phyloP scores from a whole-genome alignment of 2,113 vertebrate genomes.

The Hydrolagus affinis region DNA sequence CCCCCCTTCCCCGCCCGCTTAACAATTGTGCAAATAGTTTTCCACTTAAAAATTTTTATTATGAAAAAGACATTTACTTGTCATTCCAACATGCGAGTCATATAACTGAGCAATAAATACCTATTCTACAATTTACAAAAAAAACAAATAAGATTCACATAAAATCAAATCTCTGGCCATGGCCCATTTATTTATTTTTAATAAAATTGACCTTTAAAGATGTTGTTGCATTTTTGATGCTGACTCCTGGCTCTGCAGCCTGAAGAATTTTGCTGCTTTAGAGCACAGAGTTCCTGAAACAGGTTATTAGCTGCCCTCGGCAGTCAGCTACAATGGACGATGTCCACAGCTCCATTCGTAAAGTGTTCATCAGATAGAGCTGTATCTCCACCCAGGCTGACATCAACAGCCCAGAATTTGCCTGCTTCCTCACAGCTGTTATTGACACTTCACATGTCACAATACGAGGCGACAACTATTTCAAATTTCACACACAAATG shows the following conservation, averaged over 20 bases:
- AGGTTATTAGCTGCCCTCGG: slow-evolving; percentile 6
- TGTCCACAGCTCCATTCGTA: not conserved
- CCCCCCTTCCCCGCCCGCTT: not conserved
- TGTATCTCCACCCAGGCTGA: slow-evolving; percentile 35
- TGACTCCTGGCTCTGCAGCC: slow-evolving; percentile 35
- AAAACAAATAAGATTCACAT: slow-evolving; percentile 10
- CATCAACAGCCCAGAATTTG: slow-evolving; percentile 36
- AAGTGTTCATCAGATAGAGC: slow-evolving; percentile 3
- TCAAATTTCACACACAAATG: slow-evolving; percentile 56
- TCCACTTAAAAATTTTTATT: not conserved
- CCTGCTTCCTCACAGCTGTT: slow-evolving; percentile 53
- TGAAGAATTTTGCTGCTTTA: slow-evolving; percentile 15
- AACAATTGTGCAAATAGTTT: slow-evolving; percentile 22
- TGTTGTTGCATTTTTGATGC: slow-evolving; percentile 12
- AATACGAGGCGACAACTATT: slow-evolving; percentile 55
- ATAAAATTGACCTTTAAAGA: slow-evolving; percentile 26
- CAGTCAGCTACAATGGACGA: not conserved
- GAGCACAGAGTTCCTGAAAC: not conserved
- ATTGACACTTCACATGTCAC: slow-evolving; percentile 48
- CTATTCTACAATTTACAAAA: not conserved
- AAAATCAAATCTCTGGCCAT: not conserved
- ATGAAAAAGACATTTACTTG: slow-evolving; percentile 10
- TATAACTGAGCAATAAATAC: slow-evolving; percentile 27
- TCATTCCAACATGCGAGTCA: slow-evolving; percentile 23
- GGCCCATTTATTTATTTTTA: slow-evolving; percentile 2